Percentiles rank a stretch among this genome's conserved stretches.
Evolutionary conservation across 1,140 invertebrate genomes (phyloP).

Genomic region (Achroia grisella): DNA sequence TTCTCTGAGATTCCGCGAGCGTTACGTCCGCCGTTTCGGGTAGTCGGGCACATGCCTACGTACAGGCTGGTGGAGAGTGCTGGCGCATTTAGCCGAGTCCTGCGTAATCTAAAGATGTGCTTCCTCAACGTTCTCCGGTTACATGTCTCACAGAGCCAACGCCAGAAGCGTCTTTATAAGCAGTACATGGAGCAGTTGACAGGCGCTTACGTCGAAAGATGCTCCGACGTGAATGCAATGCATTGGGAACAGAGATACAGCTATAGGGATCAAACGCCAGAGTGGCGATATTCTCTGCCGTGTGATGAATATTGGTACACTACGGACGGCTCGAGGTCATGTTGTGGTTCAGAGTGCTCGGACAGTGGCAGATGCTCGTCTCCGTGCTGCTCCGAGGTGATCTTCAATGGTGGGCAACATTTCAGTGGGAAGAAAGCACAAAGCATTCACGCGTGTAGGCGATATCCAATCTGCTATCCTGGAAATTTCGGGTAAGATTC

Average conservation of each 20-base stretch:
- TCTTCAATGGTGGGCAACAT: conserved; percentile 69
- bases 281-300: conserved; percentile 47
- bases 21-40: conserved; percentile 13
- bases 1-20: conserved; percentile 28
- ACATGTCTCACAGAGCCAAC: conserved; percentile 65
- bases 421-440: conserved; percentile 43
- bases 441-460: conserved; percentile 31
- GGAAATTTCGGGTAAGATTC: conserved; percentile 57
- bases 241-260: conserved; percentile 39
- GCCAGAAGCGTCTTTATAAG: conserved; percentile 70
- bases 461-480: conserved; percentile 50
- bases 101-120: conserved; percentile 57
- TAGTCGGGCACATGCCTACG: conserved; percentile 31
- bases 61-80: conserved; percentile 29
- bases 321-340: conserved; percentile 38
- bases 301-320: conserved; percentile 42
- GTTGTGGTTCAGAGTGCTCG: conserved; percentile 41
- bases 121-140: conserved; percentile 65
- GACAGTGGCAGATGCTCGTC: conserved; percentile 65
- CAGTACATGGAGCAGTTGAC: conserved; percentile 66
- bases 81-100: conserved; percentile 15
- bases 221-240: conserved; percentile 38
- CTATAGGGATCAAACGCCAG: conserved; percentile 32
- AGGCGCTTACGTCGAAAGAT: conserved; percentile 57
- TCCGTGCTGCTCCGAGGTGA: conserved; percentile 66